A percentile compares a stretch with the other conserved stretches of the same genome.
Conservation (phyloP, 2,888 invertebrate genomes). For the Drosophila flavopinicola region DNA sequence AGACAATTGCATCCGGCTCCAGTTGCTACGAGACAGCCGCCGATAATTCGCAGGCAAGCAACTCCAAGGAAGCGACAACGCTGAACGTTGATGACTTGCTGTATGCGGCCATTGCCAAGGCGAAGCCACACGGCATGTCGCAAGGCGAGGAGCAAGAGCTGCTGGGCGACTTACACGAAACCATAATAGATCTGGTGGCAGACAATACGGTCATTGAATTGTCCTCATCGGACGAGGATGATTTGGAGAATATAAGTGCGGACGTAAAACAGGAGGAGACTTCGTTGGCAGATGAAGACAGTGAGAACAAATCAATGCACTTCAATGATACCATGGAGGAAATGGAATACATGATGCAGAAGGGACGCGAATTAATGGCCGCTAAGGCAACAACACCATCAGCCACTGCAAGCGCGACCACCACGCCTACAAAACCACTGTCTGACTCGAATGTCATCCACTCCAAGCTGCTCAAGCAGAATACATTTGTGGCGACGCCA, state of each 20-base stretch:
- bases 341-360: constrained; percentile 84
- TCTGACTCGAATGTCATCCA: constrained; percentile 13
- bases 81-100: constrained; percentile 53
- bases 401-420: too few species aligned
- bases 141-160: constrained; percentile 47
- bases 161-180: constrained; percentile 54
- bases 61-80: constrained; percentile 16
- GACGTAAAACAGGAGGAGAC: constrained; percentile 31
- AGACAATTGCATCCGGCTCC: constrained; percentile 47
- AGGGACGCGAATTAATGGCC: constrained; percentile 82
- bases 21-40: constrained; percentile 82
- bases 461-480: constrained; percentile 43
- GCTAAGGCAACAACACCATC: constrained; percentile 15
- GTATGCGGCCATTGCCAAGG: constrained; percentile 61
- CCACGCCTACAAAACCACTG: constrained; percentile 2
- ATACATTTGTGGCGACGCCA: constrained; percentile 60
- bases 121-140: constrained; percentile 46
- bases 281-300: constrained; percentile 6
- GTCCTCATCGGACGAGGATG: constrained; percentile 59
- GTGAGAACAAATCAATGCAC: constrained; percentile 76
- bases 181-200: constrained; percentile 65
- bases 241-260: background rate
- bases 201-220: constrained; percentile 73
- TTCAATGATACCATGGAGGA: constrained; percentile 85
- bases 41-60: constrained; percentile 59